phyloP scores from a whole-genome alignment of 2,888 invertebrate genomes.

The Emmelina monodactyla region DNA sequence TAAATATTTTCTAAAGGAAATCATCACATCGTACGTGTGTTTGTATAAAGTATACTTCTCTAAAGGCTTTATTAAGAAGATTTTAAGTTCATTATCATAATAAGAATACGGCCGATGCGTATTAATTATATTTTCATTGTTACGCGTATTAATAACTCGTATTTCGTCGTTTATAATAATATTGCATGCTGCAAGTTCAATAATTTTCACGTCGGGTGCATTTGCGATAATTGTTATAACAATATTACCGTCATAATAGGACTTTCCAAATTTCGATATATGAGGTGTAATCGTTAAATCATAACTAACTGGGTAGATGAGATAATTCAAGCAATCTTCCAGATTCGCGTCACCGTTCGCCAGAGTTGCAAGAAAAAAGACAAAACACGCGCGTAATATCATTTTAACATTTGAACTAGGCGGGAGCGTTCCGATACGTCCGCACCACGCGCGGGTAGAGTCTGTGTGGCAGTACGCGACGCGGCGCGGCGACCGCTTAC shows the following conservation, averaged over 20 bases:
- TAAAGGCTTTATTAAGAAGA: slow-evolving; percentile 38
- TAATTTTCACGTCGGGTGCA: slow-evolving; percentile 33
- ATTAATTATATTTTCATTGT: slow-evolving; percentile 43
- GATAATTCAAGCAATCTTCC: slow-evolving; percentile 54
- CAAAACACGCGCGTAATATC: slow-evolving; percentile 11
- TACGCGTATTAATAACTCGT: too few species aligned
- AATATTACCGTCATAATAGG: slow-evolving; percentile 44
- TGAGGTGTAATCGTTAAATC: slow-evolving; percentile 42
- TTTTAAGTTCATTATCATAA: slow-evolving; percentile 26
- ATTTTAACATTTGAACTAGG: slow-evolving; percentile 16
- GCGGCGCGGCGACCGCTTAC: slow-evolving; percentile 19
- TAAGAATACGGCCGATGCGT: slow-evolving; percentile 36
- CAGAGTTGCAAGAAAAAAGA: slow-evolving; percentile 24
- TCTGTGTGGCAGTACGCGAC: slow-evolving; percentile 21
- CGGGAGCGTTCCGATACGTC: slow-evolving; percentile 27
- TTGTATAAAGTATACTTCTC: slow-evolving; percentile 27
- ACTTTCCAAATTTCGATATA: slow-evolving; percentile 24
- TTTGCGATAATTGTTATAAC: slow-evolving; percentile 47
- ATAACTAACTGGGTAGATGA: slow-evolving; percentile 54
- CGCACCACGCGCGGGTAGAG: slow-evolving; percentile 25
- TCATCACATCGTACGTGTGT: slow-evolving; percentile 31
- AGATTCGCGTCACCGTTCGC: slow-evolving; percentile 28
- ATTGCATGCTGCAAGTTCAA: slow-evolving; percentile 42
- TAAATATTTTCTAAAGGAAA: slow-evolving; percentile 34
- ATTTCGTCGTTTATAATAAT: slow-evolving; percentile 30